These are phyloP conservation scores for Scortum barcoo DNA, from an alignment of 2,113 vertebrate species.

Conservation along the genomic window DNA sequence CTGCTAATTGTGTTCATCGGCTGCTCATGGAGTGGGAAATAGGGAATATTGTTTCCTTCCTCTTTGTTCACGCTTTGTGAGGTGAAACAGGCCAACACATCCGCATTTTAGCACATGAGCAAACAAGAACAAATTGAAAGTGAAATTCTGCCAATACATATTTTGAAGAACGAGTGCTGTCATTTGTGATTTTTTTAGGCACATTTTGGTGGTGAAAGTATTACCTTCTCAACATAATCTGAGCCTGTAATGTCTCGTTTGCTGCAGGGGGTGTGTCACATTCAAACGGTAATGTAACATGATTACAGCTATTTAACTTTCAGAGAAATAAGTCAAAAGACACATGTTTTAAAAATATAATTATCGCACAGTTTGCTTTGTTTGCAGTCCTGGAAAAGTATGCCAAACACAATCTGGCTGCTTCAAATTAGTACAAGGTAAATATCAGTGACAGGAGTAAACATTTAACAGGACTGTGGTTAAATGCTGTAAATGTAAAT, in stretches of 20 bases:
- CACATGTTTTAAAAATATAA: slow-evolving; percentile 5
- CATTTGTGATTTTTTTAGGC: neutral
- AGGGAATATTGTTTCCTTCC: neutral
- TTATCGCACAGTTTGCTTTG: slow-evolving; percentile 24
- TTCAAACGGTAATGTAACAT: slow-evolving; percentile 20
- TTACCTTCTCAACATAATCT: neutral
- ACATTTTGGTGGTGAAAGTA: neutral
- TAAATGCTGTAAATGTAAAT: no score
- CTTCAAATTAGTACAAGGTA: neutral
- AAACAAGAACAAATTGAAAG: neutral
- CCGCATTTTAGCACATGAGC: neutral
- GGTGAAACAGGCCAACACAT: neutral
- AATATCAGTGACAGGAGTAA: slow-evolving; percentile 23
- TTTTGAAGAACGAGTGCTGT: neutral
- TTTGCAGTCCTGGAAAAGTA: slow-evolving; percentile 13
- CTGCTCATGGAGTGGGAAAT: neutral
- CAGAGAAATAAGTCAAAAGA: slow-evolving; percentile 23
- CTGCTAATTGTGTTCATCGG: neutral
- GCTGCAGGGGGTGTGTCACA: slow-evolving; percentile 3
- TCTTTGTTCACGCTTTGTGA: neutral
- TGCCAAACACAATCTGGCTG: slow-evolving; percentile 2
- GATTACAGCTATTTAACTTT: slow-evolving; percentile 37
- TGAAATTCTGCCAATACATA: neutral
- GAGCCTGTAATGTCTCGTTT: slow-evolving; percentile 1
- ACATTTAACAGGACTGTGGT: slow-evolving; percentile 5